Evolutionary conservation across 2,113 vertebrate genomes (phyloP), one percentile per base, ranked within the genome.

Genomic region (Dendrocopos noguchii): DNA sequence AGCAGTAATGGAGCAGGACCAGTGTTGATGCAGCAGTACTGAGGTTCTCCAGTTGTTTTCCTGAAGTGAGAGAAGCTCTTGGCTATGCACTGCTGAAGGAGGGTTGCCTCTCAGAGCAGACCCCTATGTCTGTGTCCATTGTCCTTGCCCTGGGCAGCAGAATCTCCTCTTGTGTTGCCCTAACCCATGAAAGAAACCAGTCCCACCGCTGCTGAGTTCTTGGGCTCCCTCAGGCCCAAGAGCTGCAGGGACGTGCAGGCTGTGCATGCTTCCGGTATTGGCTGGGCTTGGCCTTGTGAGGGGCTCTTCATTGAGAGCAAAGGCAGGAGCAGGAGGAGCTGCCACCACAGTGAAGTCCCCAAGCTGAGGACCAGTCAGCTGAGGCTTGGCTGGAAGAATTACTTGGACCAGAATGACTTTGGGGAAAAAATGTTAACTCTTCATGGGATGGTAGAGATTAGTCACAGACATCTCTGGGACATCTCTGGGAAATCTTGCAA

Each of bases 331-430:
- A 17, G 70, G 44, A 50, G 61, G 56, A 84, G 36, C 66, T 81
- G 42, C 47, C 10, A 5, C 60, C 25, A 4, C 1, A 0, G 0
- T 17, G 59, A 34, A 60, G 6, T 31, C 64, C 67, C 10, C 15
- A 22, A 22, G 22, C 31, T 66, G 39, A 47, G 63, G 42, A 27
- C 20, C 24, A 33, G 34, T 52, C 17, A 9, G 4, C 46, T 25
- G 61, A 46, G 76, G 12, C 27, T 21, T 52, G 44, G 31, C 52
- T 75, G 21, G 24, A 60, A 29, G 55, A 61, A 39, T 57, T 64
- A 4, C 2, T 47, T n/a, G n/a, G 34, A 29, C 65, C 55, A 60
- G 25, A 57, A 46, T 66, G 15, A 22, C 34, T 22, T 57, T 29
- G 74, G 74, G 79, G n/a, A 39, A 52, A 57, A 46, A 7, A 20